phyloP scores from a whole-genome alignment of 2,888 invertebrate species.

The Plusia festucae region DNA sequence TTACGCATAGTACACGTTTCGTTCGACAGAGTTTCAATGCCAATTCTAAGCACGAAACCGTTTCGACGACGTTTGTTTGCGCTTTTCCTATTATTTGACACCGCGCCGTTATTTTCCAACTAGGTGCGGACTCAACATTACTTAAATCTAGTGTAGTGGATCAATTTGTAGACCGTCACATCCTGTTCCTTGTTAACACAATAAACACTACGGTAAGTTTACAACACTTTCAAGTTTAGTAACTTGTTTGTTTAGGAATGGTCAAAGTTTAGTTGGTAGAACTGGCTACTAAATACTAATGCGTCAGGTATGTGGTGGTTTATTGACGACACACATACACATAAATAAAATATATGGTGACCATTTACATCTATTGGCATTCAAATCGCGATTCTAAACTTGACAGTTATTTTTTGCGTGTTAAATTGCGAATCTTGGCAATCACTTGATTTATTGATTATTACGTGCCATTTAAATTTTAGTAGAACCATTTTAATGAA shows the following conservation, averaged over 20 bases:
- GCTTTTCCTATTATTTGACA: conserved; percentile 82
- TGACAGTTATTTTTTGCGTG: too few species aligned
- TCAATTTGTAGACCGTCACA: conserved; percentile 41
- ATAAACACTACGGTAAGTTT: conserved; percentile 14
- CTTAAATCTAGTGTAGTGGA: conserved; percentile 50
- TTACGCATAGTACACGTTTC: conserved; percentile 71
- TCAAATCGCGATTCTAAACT: too few species aligned
- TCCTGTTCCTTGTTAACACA: conserved; percentile 23
- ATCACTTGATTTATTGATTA: too few species aligned
- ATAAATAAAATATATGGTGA: not conserved
- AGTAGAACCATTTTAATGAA: too few species aligned
- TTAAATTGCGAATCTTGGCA: too few species aligned
- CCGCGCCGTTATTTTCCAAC: conserved; percentile 75
- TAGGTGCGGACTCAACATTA: conserved; percentile 65
- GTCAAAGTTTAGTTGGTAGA: not conserved
- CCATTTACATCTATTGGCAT: not conserved
- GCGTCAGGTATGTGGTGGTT: not conserved
- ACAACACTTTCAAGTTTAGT: conserved; percentile 8
- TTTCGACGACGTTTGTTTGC: conserved; percentile 71
- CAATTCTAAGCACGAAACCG: conserved; percentile 74
- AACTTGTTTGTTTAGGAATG: conserved; percentile 14
- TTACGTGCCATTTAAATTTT: too few species aligned
- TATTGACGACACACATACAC: too few species aligned
- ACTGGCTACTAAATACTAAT: not conserved
- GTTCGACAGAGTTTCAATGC: conserved; percentile 68